Percentiles rank a stretch among this genome's conserved stretches.
phyloP scores from a whole-genome alignment of 2,888 invertebrate species.

The Perizoma flavofasciatum region DNA sequence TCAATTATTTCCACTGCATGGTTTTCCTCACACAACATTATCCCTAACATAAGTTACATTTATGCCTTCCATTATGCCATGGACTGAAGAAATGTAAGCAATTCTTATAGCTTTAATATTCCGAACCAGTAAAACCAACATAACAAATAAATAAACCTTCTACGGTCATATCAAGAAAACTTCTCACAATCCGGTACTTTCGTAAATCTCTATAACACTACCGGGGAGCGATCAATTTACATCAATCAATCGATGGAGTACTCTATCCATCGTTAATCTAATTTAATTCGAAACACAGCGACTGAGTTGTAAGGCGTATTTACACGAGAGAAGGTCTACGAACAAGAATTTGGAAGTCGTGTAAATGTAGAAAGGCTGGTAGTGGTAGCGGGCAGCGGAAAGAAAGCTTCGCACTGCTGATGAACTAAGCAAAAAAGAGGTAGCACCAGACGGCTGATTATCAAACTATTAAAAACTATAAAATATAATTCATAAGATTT shows the following conservation, averaged over 20 bases:
- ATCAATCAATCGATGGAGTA: constrained; percentile 54
- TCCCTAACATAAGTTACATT: too few relatives aligned
- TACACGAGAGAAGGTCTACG: constrained; percentile 3
- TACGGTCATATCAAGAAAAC: constrained; percentile 19
- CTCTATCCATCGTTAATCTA: constrained; percentile 36
- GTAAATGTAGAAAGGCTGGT: too few relatives aligned
- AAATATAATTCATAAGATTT: too few relatives aligned
- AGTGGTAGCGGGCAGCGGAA: too few relatives aligned
- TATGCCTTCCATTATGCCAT: neutral
- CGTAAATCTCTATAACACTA: constrained; percentile 34
- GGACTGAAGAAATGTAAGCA: constrained; percentile 2
- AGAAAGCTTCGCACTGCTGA: too few relatives aligned
- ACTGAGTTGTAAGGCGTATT: constrained; percentile 17
- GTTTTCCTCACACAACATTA: too few relatives aligned
- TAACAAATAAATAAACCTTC: constrained; percentile 23
- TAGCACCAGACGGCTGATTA: too few relatives aligned
- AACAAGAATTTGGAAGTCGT: neutral
- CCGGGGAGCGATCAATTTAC: constrained; percentile 50
- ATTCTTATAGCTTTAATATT: constrained; percentile 16
- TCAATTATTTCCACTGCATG: too few relatives aligned
- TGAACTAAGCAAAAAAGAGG: too few relatives aligned
- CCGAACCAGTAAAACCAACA: constrained; percentile 13
- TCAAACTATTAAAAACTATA: too few relatives aligned
- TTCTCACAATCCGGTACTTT: constrained; percentile 28
- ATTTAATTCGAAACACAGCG: constrained; percentile 38